Percentiles rank a stretch among this genome's conserved stretches.
These are phyloP conservation scores for Heliconius nattereri DNA, from an alignment of 1,140 invertebrate species.

Conservation along the genomic window DNA sequence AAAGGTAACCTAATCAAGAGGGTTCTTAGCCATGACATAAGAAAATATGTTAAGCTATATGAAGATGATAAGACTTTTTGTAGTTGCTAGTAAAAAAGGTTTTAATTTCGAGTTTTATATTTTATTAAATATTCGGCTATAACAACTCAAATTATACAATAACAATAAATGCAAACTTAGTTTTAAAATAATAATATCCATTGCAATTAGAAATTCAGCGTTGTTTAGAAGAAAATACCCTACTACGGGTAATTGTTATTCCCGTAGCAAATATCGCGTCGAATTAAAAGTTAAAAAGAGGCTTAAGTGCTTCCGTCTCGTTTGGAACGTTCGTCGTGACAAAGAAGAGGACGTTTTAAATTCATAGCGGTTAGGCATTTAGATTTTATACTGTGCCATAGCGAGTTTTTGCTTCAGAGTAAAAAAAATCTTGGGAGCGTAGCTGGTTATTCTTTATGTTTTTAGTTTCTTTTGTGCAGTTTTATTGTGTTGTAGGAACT, in stretches of 20 bases:
- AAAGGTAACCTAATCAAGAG: too few relatives aligned
- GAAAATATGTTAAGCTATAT: too few relatives aligned
- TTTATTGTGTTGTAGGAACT: background rate
- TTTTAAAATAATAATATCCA: background rate
- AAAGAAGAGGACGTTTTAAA: conserved; percentile 18
- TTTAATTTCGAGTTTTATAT: too few relatives aligned
- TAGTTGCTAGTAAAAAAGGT: too few relatives aligned
- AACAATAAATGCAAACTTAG: background rate
- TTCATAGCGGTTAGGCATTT: conserved; percentile 22
- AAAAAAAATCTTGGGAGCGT: background rate
- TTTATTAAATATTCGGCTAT: too few relatives aligned
- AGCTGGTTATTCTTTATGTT: background rate
- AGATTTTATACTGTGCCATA: conserved; percentile 10
- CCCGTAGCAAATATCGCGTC: conserved; percentile 19
- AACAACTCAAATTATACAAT: background rate
- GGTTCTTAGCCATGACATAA: too few relatives aligned
- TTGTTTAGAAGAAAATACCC: background rate
- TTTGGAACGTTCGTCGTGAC: conserved; percentile 16
- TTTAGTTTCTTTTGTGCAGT: background rate
- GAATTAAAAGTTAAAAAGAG: conserved; percentile 20
- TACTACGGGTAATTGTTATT: conserved; percentile 17
- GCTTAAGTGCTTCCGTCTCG: conserved; percentile 22
- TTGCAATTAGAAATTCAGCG: background rate
- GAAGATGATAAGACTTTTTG: too few relatives aligned
- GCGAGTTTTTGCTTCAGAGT: background rate